A percentile compares a stretch with the other conserved stretches of the same genome.
phyloP scores from a whole-genome alignment of 2,113 vertebrate species.

The Rhipidura dahli region DNA sequence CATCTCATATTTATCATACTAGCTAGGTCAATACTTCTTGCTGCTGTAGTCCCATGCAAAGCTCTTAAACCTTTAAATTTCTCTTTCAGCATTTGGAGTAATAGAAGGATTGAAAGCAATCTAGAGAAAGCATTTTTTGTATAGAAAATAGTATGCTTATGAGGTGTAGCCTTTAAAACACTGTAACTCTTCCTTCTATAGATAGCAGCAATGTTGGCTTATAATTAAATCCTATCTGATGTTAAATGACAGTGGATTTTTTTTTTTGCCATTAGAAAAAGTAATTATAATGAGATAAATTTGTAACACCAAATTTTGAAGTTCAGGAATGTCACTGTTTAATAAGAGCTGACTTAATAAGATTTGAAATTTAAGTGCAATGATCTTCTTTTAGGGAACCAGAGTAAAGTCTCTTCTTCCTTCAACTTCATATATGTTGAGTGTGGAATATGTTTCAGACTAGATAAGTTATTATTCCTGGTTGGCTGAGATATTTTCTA shows the following conservation, averaged over 20 bases:
- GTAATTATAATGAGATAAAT: neutral
- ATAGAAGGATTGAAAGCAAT: neutral
- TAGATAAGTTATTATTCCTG: neutral
- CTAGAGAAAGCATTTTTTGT: neutral
- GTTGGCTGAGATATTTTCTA: neutral
- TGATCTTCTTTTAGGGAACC: neutral
- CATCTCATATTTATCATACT: neutral
- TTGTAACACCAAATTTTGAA: neutral
- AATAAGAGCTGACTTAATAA: neutral
- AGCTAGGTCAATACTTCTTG: neutral
- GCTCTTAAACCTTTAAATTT: neutral
- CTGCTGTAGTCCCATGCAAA: neutral
- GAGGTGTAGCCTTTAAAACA: neutral
- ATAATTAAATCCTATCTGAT: neutral
- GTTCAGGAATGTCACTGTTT: neutral
- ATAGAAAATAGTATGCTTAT: neutral
- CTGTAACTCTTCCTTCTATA: neutral
- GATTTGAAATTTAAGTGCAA: neutral
- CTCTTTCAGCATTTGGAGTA: neutral
- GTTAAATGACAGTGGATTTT: neutral
- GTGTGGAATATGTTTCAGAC: neutral
- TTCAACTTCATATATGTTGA: neutral
- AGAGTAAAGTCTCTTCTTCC: neutral
- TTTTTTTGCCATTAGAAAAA: neutral
- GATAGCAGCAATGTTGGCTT: neutral